Evolutionary conservation across 2,888 invertebrate species (phyloP), one percentile per base, ranked within the genome.

Genomic region (Blastobasis adustella): DNA sequence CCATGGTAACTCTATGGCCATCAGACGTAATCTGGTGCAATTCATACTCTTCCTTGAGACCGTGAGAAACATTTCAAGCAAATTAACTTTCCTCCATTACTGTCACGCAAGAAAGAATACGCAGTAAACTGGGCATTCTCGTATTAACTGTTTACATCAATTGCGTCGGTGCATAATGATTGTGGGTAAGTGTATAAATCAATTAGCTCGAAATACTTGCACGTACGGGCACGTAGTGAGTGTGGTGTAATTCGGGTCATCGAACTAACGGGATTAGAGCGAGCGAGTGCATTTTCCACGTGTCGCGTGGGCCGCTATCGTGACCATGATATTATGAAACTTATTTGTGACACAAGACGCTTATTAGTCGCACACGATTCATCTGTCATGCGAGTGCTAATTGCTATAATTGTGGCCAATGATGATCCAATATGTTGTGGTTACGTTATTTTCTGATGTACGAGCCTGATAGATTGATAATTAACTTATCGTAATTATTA

Each of bases 31-130:
- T 69, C 67, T 55, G 46, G 49, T 47, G 57, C 59, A 62, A 63
- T 61, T 58, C 55, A 53, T 67, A 65, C 65, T 67, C 65, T 66
- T 66, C 63, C 58, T 65, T 60, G 71, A 62, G 66, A 79, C 74
- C 84, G 85, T 86, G 86, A 80, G 86, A 86, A 85, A 77, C 72
- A 70, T 69, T 77, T 67, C 73, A 66, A 71, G 71, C 67, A 71
- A 77, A 76, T 77, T 73, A 77, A 79, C 77, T 83, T 78, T 79
- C 76, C 73, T 74, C 73, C 69, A 75, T 81, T 79, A 79, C 67
- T 71, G 75, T 74, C 82, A 82, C 75, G 82, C 82, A 69, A 80
- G 71, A 75, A 71, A 73, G 72, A 77, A 71, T 75, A 69, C 66
- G 69, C 69, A 67, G 59, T 64, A 65, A 67, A 68, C 60, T 65